Conservation (phyloP, 2,113 vertebrate genomes). For the Atherinomorus stipes region DNA sequence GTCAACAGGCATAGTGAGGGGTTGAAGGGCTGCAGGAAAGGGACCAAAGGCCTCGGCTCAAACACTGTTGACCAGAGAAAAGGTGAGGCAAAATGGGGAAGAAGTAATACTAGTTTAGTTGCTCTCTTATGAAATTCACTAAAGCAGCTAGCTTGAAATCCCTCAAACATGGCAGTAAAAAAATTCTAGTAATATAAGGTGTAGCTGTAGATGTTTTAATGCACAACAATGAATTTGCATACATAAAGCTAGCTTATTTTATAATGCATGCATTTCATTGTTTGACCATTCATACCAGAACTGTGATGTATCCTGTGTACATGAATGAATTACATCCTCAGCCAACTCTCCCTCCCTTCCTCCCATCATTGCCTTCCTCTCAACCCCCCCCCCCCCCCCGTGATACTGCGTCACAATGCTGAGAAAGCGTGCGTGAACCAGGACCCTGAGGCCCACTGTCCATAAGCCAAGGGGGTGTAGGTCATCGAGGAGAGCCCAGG, state of each 20-base stretch:
- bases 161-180: neutral
- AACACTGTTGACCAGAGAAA: slow-evolving; percentile 71
- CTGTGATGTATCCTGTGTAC: slow-evolving; percentile 46
- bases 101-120: slow-evolving; percentile 32
- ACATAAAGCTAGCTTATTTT: neutral
- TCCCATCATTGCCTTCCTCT: slow-evolving; percentile 30
- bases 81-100: slow-evolving; percentile 54
- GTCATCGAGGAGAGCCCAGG: slow-evolving; percentile 66
- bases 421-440: slow-evolving; percentile 60
- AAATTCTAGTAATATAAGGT: neutral
- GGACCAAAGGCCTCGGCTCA: slow-evolving; percentile 53
- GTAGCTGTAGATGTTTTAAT: neutral
- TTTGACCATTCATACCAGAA: slow-evolving; percentile 59
- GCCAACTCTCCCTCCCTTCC: slow-evolving; percentile 28
- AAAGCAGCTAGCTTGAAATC: neutral
- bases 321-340: slow-evolving; percentile 53
- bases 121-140: slow-evolving; percentile 6
- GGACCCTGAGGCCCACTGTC: slow-evolving; percentile 66
- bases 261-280: slow-evolving; percentile 10
- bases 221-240: neutral
- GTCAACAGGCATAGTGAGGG: slow-evolving; percentile 63
- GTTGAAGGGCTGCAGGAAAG: slow-evolving; percentile 32
- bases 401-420: slow-evolving; percentile 67
- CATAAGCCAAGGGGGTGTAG: slow-evolving; percentile 68
- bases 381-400: slow-evolving; percentile 39